Base-by-base conservation (phyloP, 2,113 vertebrate species). In the Sphyrna mokarran region DNA sequence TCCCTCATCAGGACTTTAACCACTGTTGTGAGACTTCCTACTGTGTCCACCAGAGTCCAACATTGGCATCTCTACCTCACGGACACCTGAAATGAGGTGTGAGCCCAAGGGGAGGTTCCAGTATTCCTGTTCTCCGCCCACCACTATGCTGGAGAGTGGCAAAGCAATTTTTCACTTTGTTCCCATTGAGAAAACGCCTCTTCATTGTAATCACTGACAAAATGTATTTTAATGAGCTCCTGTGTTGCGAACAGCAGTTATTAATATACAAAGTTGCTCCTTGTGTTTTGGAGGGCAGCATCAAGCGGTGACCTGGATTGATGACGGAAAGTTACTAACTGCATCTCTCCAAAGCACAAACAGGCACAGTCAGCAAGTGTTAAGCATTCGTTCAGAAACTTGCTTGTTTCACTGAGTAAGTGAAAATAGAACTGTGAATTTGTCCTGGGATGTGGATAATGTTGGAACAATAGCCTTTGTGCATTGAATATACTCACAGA, bases 391-490 rank as follows among this genome's bases (percentile, higher is more conserved):
- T 61, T 68, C 63, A 37, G 89, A 93, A 91, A 93, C 89, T 93
- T 93, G 1, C 7, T 37, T 33, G 63, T 68, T 93, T 93, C n/a
- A 37, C 58, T 66, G 29, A 37, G 61, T 93, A n/a, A 93, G 89
- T 68, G 89, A 93, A 37, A 93, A 93, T 37, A 18, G n/a, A 93
- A 37, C 61, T n/a, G 61, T 2, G 89, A 66, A 29, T 66, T 63
- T 66, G 58, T 16, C 58, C 61, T 66, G 89, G 89, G 58, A 91
- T 91, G 89, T 37, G 20, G 89, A 93, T 93, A 43, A 20, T 93
- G 61, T 66, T 68, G 89, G 89, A 66, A 66, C 58, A 93, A 93
- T 66, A n/a, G 61, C 89, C 61, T 93, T 22, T 93, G 89, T 40
- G 61, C 11, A 66, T 93, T 93, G 89, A 37, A n/a, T 37, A 93